Base-by-base conservation (phyloP, 1,140 invertebrate species). In the Cataglyphis hispanica region DNA sequence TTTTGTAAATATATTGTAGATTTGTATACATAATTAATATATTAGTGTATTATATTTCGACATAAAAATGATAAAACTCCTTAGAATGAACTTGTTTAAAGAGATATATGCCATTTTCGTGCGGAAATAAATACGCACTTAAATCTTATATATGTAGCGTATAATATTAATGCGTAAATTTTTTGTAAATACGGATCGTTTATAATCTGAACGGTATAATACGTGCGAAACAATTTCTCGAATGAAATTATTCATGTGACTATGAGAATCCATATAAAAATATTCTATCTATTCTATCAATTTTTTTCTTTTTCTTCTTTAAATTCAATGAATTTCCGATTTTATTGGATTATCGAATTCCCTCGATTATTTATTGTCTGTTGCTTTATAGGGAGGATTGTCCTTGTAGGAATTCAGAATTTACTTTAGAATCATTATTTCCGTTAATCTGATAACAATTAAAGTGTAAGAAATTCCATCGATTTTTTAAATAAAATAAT, bases 311-410 rank as follows among this genome's bases (percentile, higher is more conserved):
- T 86, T 76, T 58, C 43, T 85, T 75, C 37, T 85, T 90, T 85
- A 74, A 85, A 58, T 91, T 90, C 69, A 87, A 86, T 85, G 58
- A 85, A 64, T 85, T 86, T 86, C 61, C 64, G 84, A 86, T 90
- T 77, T 63, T 85, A 89, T 85, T 87, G 78, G 53, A 91, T 90
- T 87, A 61, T 72, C 75, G 31, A 90, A 91, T 91, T 85, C 86
- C 66, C 61, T 90, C 86, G 86, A 90, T 89, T 90, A 91, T 93
- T 94, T 94, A 95, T 95, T 95, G 94, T 95, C 94, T 93, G 93
- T 94, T 95, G 91, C 92, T 94, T 93, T 88, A 89, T 90, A 87
- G 80, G 86, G 83, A 94, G 91, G 92, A 94, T 94, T 94, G 92
- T 94, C 92, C 85, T 91, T 88, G 69, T 87, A 87, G 86, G 84